Evolutionary conservation across 2,113 vertebrate genomes (phyloP).

Genomic region (Paradoxurus hermaphroditus): DNA sequence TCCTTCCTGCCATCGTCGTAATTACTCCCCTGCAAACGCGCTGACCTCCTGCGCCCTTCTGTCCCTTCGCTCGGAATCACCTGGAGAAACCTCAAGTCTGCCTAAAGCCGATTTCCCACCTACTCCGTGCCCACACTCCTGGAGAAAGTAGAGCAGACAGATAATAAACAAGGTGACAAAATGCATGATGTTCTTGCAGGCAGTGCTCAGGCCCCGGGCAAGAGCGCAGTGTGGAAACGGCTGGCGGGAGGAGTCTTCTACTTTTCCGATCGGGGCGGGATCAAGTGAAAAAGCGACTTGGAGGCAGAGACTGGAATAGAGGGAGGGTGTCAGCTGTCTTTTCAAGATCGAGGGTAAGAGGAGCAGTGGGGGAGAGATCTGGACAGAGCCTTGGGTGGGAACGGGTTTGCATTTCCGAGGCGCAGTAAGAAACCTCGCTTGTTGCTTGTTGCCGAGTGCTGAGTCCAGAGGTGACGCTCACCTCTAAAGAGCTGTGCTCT

Average conservation of each 20-base stretch:
- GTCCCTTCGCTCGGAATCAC: background rate
- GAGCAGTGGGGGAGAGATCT: too few relatives aligned
- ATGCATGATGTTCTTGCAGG: background rate
- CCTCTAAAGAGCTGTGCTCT: background rate
- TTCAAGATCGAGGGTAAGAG: background rate
- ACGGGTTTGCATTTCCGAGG: background rate
- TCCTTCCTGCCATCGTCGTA: background rate
- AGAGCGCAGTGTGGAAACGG: background rate
- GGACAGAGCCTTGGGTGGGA: background rate
- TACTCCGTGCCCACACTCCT: background rate
- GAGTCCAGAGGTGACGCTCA: background rate
- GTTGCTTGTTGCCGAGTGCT: background rate
- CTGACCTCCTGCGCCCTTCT: background rate
- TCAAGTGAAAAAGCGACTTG: background rate
- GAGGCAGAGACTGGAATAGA: background rate
- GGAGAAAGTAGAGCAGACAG: background rate
- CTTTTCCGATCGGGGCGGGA: background rate
- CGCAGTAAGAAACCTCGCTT: background rate
- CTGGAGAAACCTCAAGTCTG: background rate
- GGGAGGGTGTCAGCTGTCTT: background rate
- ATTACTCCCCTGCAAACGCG: background rate
- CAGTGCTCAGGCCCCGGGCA: background rate
- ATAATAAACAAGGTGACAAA: background rate
- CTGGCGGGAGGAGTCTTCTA: background rate
- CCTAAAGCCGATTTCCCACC: background rate